Evolutionary conservation across 2,797 vertebrate species (phyloP), one percentile per base, ranked within the genome.

Genomic region (Cynodonichthys magdalenae): DNA sequence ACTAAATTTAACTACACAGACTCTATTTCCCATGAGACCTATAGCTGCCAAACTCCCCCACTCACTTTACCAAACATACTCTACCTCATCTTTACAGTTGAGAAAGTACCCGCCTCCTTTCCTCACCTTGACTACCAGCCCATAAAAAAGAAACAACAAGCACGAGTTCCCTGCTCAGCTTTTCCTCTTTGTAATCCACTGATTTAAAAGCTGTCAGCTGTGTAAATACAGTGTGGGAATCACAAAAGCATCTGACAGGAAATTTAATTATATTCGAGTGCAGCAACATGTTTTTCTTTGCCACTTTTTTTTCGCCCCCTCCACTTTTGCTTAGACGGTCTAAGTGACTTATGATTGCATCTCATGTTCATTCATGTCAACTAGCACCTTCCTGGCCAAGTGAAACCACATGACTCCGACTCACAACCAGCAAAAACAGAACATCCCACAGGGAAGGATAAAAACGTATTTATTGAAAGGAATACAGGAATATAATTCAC

Each of bases 131-230:
- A 55, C 73, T 39, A 73, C 83, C 54, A 44, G 31, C 51, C 41
- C 31, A 58, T 24, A 59, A 62, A 65, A 51, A 41, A 60, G 19
- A 41, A 72, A 53, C 45, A 63, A 15, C 59, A 63, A 5, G 6
- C 31, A 9, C 4, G 4, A 31, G 31, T 31, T 9, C 31, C 9
- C 49, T 6, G 39, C 42, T 34, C 59, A n/a, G 39, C 12, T 8
- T 12, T 61, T 69, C 61, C 12, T 5, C 1, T 31, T 28, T 70
- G 66, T 60, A 69, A 49, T 46, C 44, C 66, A 51, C 55, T 69
- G 17, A 78, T 74, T 80, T 74, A 69, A 79, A 80, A 61, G 63
- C 75, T 12, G 15, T 81, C 79, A 78, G 69, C 81, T 83, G 78
- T 74, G 71, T 72, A 83, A 83, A 85, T 71, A 79, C 73, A 34